Percentiles rank a stretch among this genome's conserved stretches.
Conservation (phyloP, 2,888 invertebrate genomes). For the Lochmaea crataegi region DNA sequence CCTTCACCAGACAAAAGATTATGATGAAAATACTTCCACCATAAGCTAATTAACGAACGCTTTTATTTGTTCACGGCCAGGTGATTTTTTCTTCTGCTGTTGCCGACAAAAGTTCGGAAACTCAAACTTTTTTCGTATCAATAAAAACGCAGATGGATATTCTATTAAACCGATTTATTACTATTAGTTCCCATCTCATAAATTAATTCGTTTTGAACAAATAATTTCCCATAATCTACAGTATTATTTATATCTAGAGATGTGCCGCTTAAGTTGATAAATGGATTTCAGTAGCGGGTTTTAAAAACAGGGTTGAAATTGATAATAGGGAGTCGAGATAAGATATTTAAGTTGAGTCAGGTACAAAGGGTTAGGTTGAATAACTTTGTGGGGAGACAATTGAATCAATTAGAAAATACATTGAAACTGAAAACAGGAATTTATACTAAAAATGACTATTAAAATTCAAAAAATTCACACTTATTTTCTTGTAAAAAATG, state of each 20-base stretch:
- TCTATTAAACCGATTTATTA: background rate
- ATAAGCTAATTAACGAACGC: no score
- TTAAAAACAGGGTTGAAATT: background rate
- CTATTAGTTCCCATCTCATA: background rate
- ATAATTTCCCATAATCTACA: conserved; percentile 3
- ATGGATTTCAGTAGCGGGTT: background rate
- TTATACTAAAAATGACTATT: no score
- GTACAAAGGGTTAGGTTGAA: no score
- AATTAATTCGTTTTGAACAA: conserved; percentile 5
- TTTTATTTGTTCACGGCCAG: background rate
- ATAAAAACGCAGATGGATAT: background rate
- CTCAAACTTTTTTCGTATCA: background rate
- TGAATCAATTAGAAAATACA: no score
- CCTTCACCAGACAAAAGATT: no score
- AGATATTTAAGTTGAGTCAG: no score
- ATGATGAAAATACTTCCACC: no score
- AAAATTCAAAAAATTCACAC: no score
- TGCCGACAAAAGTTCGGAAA: background rate
- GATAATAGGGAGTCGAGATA: background rate
- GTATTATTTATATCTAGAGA: conserved; percentile 19
- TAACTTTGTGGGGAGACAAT: no score
- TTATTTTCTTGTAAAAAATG: no score
- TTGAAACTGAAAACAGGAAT: no score
- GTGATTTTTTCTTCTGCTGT: background rate
- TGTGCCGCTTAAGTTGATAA: conserved; percentile 16